Percentiles rank a stretch among this genome's conserved stretches.
phyloP scores from a whole-genome alignment of 2,113 vertebrate species.

The Vidua chalybeata region DNA sequence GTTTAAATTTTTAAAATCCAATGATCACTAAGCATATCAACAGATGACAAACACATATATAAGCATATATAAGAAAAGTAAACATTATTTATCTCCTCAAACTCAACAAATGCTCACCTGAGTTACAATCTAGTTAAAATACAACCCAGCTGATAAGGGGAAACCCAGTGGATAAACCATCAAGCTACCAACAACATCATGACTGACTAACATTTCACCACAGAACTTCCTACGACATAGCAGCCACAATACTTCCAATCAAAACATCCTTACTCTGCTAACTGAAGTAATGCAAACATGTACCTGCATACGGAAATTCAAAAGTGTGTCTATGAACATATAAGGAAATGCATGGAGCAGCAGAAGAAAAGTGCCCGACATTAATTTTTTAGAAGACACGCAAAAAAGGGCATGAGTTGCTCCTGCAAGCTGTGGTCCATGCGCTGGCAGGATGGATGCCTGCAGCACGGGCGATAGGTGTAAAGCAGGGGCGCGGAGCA shows the following conservation, averaged over 20 bases:
- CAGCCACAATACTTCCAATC: not conserved
- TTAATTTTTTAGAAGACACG: rapidly evolving
- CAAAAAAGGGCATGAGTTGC: no score
- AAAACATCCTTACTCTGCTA: not conserved
- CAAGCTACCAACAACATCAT: not conserved
- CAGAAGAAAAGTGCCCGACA: not conserved
- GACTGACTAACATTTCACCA: not conserved
- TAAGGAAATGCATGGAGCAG: not conserved
- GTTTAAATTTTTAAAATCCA: not conserved
- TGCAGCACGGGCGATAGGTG: not conserved
- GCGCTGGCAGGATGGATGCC: not conserved
- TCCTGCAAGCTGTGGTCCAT: rapidly evolving
- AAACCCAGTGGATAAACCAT: not conserved
- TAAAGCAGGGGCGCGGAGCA: not conserved
- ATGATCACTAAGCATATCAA: not conserved
- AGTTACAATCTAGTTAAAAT: not conserved
- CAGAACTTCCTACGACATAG: not conserved
- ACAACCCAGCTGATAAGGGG: not conserved
- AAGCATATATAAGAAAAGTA: not conserved
- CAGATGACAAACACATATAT: not conserved
- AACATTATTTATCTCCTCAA: not conserved
- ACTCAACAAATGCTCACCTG: not conserved
- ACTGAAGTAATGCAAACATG: rapidly evolving
- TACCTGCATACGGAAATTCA: not conserved
- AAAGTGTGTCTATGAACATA: rapidly evolving